Conservation (phyloP, 2,113 vertebrate genomes). For the Heterochromis multidens region DNA sequence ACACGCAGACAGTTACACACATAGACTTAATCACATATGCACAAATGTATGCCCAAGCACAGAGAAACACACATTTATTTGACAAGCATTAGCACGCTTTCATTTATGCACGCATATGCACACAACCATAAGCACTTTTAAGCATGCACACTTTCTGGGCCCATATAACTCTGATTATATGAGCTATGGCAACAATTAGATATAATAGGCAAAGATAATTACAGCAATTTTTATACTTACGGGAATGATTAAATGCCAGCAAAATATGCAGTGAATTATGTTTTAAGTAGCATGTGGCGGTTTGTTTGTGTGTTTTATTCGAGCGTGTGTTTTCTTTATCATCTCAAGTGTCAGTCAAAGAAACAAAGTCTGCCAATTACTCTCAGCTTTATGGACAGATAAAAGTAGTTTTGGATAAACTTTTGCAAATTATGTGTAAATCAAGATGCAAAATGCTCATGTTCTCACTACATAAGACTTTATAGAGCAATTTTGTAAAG, state of each 20-base stretch:
- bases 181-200: constrained; percentile 60
- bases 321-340: constrained; percentile 44
- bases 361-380: neutral
- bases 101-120: neutral
- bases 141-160: constrained; percentile 10
- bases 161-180: constrained; percentile 31
- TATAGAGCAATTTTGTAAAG: neutral
- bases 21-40: neutral
- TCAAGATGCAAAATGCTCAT: neutral
- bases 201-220: constrained; percentile 57
- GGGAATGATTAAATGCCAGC: constrained; percentile 48
- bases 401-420: constrained; percentile 2
- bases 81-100: neutral
- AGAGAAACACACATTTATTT: neutral
- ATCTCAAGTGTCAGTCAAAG: constrained; percentile 28
- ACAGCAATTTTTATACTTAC: constrained; percentile 52
- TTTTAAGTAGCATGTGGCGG: constrained; percentile 28
- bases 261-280: constrained; percentile 51
- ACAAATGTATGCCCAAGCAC: neutral
- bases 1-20: neutral
- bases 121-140: neutral
- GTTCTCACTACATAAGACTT: neutral
- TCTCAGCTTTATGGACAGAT: constrained; percentile 4
- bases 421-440: neutral
- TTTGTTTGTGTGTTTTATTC: constrained; percentile 51